Base-by-base conservation (phyloP, 1,140 invertebrate species). In the Solen grandis region DNA sequence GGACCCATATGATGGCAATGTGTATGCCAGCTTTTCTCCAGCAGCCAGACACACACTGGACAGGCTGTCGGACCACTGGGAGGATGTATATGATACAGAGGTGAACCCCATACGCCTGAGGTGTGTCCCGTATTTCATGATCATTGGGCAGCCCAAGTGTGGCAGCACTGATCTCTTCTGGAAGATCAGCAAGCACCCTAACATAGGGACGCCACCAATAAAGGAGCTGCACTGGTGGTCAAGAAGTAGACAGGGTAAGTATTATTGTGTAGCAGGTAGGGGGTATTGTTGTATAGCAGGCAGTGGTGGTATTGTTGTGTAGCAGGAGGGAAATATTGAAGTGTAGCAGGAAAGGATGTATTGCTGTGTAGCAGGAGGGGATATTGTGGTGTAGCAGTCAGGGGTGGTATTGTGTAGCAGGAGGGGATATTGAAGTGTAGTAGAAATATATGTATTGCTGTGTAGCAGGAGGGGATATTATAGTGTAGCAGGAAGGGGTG, bases 221-320 rank as follows among this genome's bases (percentile, higher is more conserved):
- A 91, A 91, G 63, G 90, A 91, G 75, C 83, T 86, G n/a, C 90
- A 91, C 60, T 91, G 88, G 88, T 91, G 90, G 90, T 86, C 85
- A 14, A 87, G 88, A 73, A 89, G 86, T 65, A 83, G 90, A 73
- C 89, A 86, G 55, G 87, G 87, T 88, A 62, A 72, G 41, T 46
- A 46, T 19, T 46, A 46, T 19, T 46, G 19, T 19, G 41, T 46
- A n/a, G n/a, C n/a, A n/a, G n/a, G n/a, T n/a, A n/a, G n/a, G n/a
- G n/a, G n/a, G n/a, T n/a, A n/a, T n/a, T n/a, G n/a, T n/a, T n/a
- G n/a, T n/a, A n/a, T n/a, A n/a, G n/a, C n/a, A n/a, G n/a, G n/a
- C n/a, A n/a, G n/a, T n/a, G n/a, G n/a, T n/a, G n/a, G n/a, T n/a
- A n/a, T n/a, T n/a, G n/a, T n/a, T n/a, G n/a, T n/a, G n/a, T n/a